Conservation (phyloP, 2,888 invertebrate genomes). For the Lordiphosa andalusiaca region DNA sequence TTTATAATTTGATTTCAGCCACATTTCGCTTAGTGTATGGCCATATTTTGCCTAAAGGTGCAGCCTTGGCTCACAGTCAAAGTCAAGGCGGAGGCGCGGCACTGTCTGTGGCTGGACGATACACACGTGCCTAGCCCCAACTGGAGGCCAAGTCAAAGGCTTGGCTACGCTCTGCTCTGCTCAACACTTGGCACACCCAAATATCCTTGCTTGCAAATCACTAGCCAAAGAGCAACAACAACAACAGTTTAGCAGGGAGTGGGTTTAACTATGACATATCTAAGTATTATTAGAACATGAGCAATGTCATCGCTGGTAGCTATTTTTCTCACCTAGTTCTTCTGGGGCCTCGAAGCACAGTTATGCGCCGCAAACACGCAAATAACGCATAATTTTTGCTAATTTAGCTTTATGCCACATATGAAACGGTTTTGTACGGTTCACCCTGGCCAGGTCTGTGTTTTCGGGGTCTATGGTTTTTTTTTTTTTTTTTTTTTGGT, state of each 20-base stretch:
- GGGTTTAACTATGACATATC: conserved; percentile 30
- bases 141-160: conserved; percentile 38
- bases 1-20: too few species aligned
- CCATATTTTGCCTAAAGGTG: conserved; percentile 3
- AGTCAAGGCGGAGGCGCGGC: conserved; percentile 32
- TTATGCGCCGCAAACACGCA: conserved; percentile 52
- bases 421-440: conserved; percentile 16
- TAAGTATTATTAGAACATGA: conserved; percentile 47
- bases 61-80: conserved; percentile 27
- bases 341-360: conserved; percentile 22
- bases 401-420: conserved; percentile 47
- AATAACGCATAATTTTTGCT: conserved; percentile 49
- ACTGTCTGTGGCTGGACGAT: conserved; percentile 4
- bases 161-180: conserved; percentile 21
- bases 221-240: not conserved
- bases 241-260: conserved; percentile 1
- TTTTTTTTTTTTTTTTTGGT: conserved; percentile 4
- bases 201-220: conserved; percentile 30
- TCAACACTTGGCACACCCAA: conserved; percentile 21
- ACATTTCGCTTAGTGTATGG: conserved; percentile 16
- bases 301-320: conserved; percentile 35
- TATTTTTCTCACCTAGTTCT: conserved; percentile 29
- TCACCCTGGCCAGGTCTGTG: conserved; percentile 10
- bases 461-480: too few species aligned
- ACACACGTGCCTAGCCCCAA: conserved; percentile 5